Evolutionary conservation across 2,113 vertebrate genomes (phyloP).

Genomic region (Hippocampus guttulatus): DNA sequence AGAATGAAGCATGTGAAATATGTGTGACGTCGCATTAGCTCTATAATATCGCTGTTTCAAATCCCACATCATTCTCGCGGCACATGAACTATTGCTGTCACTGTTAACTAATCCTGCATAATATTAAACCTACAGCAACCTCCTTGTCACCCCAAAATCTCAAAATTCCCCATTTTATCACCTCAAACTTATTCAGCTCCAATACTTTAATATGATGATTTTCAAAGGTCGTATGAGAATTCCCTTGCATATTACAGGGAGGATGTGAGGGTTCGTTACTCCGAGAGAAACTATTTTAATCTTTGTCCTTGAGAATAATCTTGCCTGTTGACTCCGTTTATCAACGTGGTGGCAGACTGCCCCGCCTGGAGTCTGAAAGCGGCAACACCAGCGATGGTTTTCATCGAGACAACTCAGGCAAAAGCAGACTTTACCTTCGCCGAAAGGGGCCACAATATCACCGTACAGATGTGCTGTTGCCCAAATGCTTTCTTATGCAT

Average conservation of each 20-base stretch:
- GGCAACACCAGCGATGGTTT: conserved; percentile 50
- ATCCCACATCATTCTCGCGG: background rate
- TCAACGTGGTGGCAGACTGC: conserved; percentile 68
- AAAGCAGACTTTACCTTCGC: conserved; percentile 53
- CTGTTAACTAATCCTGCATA: background rate
- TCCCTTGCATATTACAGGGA: conserved; percentile 25
- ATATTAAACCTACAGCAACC: too few relatives aligned
- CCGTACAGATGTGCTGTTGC: conserved; percentile 25
- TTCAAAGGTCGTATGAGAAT: conserved; percentile 19
- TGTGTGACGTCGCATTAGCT: background rate
- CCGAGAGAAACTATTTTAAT: conserved; percentile 62
- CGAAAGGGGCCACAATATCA: conserved; percentile 13
- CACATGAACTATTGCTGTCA: background rate
- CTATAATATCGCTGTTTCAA: too few relatives aligned
- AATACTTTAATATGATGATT: conserved; percentile 19
- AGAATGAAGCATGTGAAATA: too few relatives aligned
- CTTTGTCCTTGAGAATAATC: conserved; percentile 76
- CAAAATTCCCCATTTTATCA: background rate
- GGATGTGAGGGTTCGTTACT: conserved; percentile 34
- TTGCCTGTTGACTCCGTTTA: conserved; percentile 70
- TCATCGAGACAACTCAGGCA: conserved; percentile 52
- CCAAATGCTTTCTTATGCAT: conserved; percentile 15
- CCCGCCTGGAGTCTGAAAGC: conserved; percentile 61
- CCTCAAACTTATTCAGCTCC: background rate
- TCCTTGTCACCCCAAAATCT: background rate